Evolutionary conservation across 2,888 invertebrate species (phyloP), one percentile per base, ranked within the genome.

Genomic region (Tinea semifulvella): DNA sequence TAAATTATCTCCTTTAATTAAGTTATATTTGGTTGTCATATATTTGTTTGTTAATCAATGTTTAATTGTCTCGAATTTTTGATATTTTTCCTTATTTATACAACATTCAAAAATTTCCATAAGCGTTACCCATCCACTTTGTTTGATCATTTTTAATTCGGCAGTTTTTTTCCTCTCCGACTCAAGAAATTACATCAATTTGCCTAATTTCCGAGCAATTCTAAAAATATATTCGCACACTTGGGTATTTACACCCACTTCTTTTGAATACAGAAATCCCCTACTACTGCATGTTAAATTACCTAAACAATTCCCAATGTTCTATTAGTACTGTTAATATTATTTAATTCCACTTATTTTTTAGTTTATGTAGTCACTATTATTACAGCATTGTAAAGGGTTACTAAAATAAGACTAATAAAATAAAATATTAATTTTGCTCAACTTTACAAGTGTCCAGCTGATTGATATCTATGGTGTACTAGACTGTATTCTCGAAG

Each of bases 51-150:
- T 36, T 36, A 36, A 36, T 36, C 36, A 36, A 36, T 36, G 36
- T 36, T 36, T 36, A 36, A 36, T 36, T 36, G 36, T 36, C 36
- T 36, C 6, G 10, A 7, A 18, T 36, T 36, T 18, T 16, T 35
- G n/a, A 35, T 11, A 36, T 16, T 36, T 36, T 36, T 36, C 36
- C 36, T 36, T 36, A 36, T 36, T 36, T 36, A 36, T 18, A 36
- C 11, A 36, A 3, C 18, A 18, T 10, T 10, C 18, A 10, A 36
- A 36, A 36, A 36, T 36, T 36, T 36, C 36, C 36, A 36, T 18
- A 17, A 10, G 28, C n/a, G 3, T 36, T 18, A 16, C 18, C 3
- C 16, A 18, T 2, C 10, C 14, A 35, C 11, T 35, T 8, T 3
- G 3, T 3, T 11, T 14, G 2, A 31, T 31, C 11, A 31, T 14